These are phyloP conservation scores for Petrocephalus sullivani DNA, from an alignment of 2,797 vertebrate species.

Conservation along the genomic window DNA sequence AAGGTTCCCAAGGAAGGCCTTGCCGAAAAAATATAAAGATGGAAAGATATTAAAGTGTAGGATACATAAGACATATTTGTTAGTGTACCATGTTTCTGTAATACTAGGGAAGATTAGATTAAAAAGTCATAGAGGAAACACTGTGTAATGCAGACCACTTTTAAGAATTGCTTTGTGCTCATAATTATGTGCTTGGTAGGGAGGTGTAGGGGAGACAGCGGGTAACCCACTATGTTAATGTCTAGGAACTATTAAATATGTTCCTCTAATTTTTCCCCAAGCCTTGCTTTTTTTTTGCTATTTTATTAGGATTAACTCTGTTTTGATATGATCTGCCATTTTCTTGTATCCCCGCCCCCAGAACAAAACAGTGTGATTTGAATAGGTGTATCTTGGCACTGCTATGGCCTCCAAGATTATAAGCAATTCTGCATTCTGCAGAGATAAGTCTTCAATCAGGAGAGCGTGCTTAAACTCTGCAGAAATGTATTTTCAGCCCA, in stretches of 20 bases:
- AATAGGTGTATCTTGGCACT: not conserved
- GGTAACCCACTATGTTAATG: not conserved
- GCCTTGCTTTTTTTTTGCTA: not conserved
- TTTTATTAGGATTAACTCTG: not conserved
- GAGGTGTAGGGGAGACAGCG: not conserved
- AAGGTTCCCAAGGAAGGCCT: not conserved
- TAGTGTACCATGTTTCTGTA: not conserved
- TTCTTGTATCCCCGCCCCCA: not conserved
- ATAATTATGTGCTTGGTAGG: not conserved
- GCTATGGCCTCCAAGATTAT: not conserved
- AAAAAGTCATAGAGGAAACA: not conserved
- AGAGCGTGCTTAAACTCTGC: not conserved
- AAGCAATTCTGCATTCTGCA: not conserved
- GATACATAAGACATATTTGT: not conserved
- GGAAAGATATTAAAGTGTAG: not conserved
- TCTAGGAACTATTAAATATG: not conserved
- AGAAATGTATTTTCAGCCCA: not conserved
- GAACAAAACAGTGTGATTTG: not conserved
- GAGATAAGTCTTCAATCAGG: not conserved
- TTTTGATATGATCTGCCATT: not conserved
- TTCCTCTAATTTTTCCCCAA: not conserved
- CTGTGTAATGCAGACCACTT: not conserved
- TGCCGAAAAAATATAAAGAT: not conserved
- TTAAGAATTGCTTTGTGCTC: not conserved
- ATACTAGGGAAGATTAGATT: not conserved